Conservation (phyloP, 2,113 vertebrate genomes). For the Corapipo altera region DNA sequence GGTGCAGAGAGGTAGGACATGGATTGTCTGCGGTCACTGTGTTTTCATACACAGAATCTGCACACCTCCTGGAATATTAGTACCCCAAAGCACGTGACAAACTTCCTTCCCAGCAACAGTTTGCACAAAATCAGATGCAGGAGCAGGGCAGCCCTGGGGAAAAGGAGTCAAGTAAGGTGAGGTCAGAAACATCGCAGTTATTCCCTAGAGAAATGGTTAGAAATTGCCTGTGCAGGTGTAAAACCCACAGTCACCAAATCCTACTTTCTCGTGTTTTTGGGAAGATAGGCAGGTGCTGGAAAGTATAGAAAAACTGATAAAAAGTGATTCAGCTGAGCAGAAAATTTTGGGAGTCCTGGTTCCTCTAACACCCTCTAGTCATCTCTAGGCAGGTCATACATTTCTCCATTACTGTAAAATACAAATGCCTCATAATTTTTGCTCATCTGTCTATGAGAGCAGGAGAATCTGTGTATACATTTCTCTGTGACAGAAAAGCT, state of each 20-base stretch:
- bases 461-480: background rate
- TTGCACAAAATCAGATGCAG: background rate
- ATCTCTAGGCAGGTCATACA: background rate
- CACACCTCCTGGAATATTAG: background rate
- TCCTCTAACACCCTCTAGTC: background rate
- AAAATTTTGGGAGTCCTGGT: background rate
- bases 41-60: background rate
- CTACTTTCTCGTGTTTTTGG: background rate
- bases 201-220: background rate
- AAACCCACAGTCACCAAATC: background rate
- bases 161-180: background rate
- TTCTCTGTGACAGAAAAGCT: background rate
- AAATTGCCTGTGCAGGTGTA: background rate
- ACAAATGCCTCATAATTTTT: background rate
- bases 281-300: background rate
- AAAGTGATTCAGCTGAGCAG: background rate
- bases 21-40: background rate
- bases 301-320: background rate
- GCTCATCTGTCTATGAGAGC: background rate
- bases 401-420: background rate
- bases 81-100: background rate
- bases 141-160: background rate
- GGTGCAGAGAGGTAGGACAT: background rate
- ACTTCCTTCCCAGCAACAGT: background rate
- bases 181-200: background rate